Evolutionary conservation across 2,888 invertebrate species (phyloP).

Genomic region (Automeris io): DNA sequence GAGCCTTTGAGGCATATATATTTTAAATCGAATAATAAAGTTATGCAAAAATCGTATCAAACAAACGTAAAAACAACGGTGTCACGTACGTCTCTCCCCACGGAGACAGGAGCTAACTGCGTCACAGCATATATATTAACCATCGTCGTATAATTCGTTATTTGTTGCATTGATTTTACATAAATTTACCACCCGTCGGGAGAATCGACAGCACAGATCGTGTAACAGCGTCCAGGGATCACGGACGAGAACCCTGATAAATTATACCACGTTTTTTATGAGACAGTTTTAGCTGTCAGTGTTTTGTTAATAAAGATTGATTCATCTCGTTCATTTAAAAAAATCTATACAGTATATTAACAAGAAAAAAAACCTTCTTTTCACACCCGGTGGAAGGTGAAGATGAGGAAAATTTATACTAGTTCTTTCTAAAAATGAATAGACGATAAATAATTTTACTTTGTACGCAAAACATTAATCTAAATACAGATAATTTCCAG

Average conservation of each 20-base stretch:
- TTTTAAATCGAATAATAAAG: not conserved
- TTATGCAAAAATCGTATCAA: not conserved
- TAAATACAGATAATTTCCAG: too few relatives aligned
- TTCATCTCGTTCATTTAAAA: not conserved
- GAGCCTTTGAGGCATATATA: too few relatives aligned
- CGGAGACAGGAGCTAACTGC: slow-evolving; percentile 42
- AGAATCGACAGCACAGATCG: slow-evolving; percentile 16
- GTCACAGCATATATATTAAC: slow-evolving; percentile 37
- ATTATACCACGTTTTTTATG: slow-evolving; percentile 24
- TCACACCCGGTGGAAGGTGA: too few relatives aligned
- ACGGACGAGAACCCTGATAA: slow-evolving; percentile 27
- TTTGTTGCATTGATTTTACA: slow-evolving; percentile 15
- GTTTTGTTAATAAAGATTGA: not conserved
- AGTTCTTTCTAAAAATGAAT: too few relatives aligned
- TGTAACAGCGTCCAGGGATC: slow-evolving; percentile 28
- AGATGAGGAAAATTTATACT: too few relatives aligned
- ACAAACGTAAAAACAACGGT: not conserved
- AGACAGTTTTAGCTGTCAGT: slow-evolving; percentile 5
- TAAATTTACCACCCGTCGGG: slow-evolving; percentile 17
- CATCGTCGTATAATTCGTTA: slow-evolving; percentile 33
- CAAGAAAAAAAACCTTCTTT: too few relatives aligned
- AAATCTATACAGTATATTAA: too few relatives aligned
- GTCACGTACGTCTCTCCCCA: slow-evolving; percentile 13
- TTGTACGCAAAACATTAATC: too few relatives aligned
- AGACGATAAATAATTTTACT: too few relatives aligned